Evolutionary conservation across 2,113 vertebrate species (phyloP).

Genomic region (Ramphastos sulfuratus): DNA sequence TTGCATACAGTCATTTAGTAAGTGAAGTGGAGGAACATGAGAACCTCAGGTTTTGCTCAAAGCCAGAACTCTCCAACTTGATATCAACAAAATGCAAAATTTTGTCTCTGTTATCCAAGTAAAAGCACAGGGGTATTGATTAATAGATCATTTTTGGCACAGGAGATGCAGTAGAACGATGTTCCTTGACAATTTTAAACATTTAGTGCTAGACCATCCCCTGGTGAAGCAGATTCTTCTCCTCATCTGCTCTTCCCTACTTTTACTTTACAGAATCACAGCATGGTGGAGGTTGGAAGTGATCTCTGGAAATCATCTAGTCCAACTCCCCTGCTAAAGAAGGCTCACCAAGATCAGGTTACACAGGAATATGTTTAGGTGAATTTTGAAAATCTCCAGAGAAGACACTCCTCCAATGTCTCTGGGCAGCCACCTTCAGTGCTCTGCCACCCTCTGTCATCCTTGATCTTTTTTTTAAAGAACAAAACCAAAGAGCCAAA

Average conservation of each 20-base stretch:
- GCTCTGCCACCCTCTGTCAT: too few relatives aligned
- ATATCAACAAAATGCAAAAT: not conserved
- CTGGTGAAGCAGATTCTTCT: not conserved
- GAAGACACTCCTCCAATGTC: too few relatives aligned
- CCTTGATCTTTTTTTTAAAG: fast-evolving
- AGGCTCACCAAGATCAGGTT: too few relatives aligned
- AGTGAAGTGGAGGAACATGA: not conserved
- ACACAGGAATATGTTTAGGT: too few relatives aligned
- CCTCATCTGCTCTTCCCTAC: not conserved
- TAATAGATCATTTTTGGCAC: not conserved
- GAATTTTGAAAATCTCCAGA: too few relatives aligned
- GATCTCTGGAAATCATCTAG: too few relatives aligned
- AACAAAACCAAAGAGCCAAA: not conserved
- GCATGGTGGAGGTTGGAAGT: too few relatives aligned
- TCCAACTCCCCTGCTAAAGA: too few relatives aligned
- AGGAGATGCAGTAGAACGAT: not conserved
- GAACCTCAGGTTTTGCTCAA: not conserved
- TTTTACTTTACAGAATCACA: not conserved
- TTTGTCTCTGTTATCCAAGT: not conserved
- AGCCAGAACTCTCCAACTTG: not conserved
- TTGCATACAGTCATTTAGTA: not conserved
- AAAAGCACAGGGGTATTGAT: not conserved
- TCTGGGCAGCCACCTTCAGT: too few relatives aligned
- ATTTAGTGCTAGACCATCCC: not conserved
- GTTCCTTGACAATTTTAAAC: not conserved